Conservation (phyloP, 2,797 vertebrate genomes). For the Pristis pectinata region DNA sequence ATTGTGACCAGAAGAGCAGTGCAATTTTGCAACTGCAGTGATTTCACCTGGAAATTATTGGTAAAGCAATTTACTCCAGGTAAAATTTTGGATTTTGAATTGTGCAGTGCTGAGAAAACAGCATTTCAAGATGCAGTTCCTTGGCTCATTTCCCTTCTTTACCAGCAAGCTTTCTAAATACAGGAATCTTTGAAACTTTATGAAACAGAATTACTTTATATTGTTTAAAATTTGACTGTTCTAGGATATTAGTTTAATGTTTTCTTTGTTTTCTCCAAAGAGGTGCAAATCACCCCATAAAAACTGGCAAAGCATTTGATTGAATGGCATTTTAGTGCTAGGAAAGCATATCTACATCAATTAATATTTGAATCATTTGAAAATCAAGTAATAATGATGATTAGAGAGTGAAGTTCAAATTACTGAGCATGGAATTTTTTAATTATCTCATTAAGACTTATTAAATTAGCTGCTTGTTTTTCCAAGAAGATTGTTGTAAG, state of each 20-base stretch:
- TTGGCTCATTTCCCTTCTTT: neutral
- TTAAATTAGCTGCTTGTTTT: slow-evolving; percentile 23
- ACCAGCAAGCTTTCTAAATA: neutral
- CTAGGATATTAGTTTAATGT: neutral
- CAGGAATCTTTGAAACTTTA: neutral
- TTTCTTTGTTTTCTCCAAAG: neutral
- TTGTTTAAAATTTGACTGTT: neutral
- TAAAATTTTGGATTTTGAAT: too few species aligned
- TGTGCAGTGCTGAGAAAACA: too few species aligned
- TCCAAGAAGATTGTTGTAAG: neutral
- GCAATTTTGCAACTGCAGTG: too few species aligned
- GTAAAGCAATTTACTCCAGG: too few species aligned
- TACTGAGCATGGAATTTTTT: slow-evolving; percentile 10
- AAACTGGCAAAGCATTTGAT: neutral
- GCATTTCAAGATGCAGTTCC: too few species aligned
- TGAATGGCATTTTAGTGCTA: neutral
- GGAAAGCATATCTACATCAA: neutral
- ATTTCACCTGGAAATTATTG: too few species aligned
- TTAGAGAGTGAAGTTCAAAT: neutral
- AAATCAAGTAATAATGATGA: slow-evolving; percentile 29
- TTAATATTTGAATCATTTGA: slow-evolving; percentile 25
- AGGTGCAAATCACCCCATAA: neutral
- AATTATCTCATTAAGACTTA: slow-evolving; percentile 32
- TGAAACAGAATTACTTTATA: neutral
- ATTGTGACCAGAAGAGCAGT: too few species aligned